These are phyloP conservation scores for Denticeps clupeoides DNA, from an alignment of 2,797 vertebrate species.

Conservation along the genomic window DNA sequence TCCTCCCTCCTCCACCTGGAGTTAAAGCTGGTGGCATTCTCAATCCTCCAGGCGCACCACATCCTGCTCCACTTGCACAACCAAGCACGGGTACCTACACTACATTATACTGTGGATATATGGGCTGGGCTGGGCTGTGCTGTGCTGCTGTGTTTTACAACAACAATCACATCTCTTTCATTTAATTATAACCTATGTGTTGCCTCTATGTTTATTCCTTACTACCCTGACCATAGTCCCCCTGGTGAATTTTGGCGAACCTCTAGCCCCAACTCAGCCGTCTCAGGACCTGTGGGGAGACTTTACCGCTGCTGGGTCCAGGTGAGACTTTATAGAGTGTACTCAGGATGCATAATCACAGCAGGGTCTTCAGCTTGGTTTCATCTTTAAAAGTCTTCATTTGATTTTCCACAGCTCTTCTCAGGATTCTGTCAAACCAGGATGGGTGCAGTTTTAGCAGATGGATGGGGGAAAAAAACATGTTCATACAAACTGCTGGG, in stretches of 20 bases:
- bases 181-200: no score
- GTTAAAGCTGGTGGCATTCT: slow-evolving; percentile 46
- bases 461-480: slow-evolving; percentile 29
- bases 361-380: not conserved
- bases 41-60: slow-evolving; percentile 37
- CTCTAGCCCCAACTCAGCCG: slow-evolving; percentile 25
- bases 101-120: no score
- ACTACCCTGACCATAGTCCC: no score
- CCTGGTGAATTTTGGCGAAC: slow-evolving; percentile 47
- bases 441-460: slow-evolving; percentile 88
- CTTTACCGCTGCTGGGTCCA: slow-evolving; percentile 76
- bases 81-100: slow-evolving; percentile 65
- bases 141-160: no score
- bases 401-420: slow-evolving; percentile 41
- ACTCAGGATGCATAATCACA: no score
- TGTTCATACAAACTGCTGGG: not conserved
- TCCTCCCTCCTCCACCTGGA: slow-evolving; percentile 81
- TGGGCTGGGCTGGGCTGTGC: no score
- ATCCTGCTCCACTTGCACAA: slow-evolving; percentile 31
- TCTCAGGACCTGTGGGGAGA: slow-evolving; percentile 82
- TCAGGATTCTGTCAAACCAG: slow-evolving; percentile 57
- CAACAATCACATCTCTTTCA: no score
- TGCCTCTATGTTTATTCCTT: no score
- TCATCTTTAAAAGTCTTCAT: not conserved
- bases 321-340: no score